Percentiles rank a stretch among this genome's conserved stretches.
Conservation (phyloP, 92 coral and sea anemone species). For the Hydrozoanthus gracilis region DNA sequence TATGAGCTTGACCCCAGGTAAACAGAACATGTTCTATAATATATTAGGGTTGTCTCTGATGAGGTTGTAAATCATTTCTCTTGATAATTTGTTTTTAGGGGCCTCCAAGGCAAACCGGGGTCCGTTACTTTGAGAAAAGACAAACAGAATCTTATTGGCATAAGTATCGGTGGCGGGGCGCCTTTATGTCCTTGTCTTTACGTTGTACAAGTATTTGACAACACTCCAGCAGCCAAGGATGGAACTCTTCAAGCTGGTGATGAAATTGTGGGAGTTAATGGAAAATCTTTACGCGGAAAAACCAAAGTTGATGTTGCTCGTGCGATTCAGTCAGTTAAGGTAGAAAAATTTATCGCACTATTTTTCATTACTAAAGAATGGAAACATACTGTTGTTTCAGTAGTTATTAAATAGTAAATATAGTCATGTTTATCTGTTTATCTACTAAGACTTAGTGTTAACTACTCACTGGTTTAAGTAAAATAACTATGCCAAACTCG, state of each 20-base stretch:
- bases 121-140: constrained; percentile 92
- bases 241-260: constrained; percentile 98
- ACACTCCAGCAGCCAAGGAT: constrained; percentile 98
- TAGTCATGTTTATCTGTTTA: not conserved
- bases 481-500: not conserved
- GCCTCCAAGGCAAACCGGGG: constrained; percentile 97
- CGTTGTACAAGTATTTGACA: constrained; percentile 98
- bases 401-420: too few species aligned
- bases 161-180: constrained; percentile 99
- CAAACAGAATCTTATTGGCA: constrained; percentile 96
- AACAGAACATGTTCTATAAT: not conserved
- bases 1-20: constrained; percentile 98
- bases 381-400: not conserved
- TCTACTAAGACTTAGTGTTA: not conserved
- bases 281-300: constrained; percentile 95
- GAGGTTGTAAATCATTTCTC: not conserved
- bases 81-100: constrained; percentile 59
- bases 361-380: not conserved
- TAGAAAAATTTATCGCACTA: constrained; percentile 4
- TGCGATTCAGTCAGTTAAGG: constrained; percentile 98
- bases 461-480: not conserved
- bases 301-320: constrained; percentile 99
- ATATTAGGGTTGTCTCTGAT: not conserved
- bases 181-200: constrained; percentile 98
- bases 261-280: constrained; percentile 99